phyloP scores from a whole-genome alignment of 1,140 invertebrate species.

The Hirudo medicinalis region DNA sequence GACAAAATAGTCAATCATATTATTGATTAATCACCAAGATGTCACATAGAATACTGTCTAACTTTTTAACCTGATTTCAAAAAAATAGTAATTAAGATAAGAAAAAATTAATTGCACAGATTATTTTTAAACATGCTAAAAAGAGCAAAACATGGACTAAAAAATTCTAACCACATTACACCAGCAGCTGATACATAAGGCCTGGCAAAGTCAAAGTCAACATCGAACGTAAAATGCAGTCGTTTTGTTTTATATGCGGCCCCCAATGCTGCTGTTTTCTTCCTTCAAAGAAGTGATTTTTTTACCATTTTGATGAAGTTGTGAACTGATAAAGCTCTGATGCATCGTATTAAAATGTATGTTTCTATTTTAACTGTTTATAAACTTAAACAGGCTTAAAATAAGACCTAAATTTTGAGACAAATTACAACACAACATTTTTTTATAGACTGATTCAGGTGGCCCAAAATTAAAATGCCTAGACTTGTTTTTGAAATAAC shows the following conservation, averaged over 20 bases:
- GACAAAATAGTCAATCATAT: too few species aligned
- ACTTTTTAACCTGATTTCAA: too few species aligned
- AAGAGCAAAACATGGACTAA: too few species aligned
- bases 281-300: neutral
- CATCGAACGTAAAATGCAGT: neutral
- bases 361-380: neutral
- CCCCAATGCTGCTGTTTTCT: neutral
- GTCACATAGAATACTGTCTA: too few species aligned
- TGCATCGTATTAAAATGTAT: neutral
- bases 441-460: neutral
- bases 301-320: neutral
- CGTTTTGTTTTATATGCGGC: neutral
- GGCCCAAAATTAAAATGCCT: neutral
- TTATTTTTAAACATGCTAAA: too few species aligned
- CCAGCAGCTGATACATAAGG: neutral
- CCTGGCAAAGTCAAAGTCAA: constrained; percentile 3
- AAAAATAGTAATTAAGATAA: too few species aligned
- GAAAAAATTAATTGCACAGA: too few species aligned
- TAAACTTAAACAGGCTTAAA: neutral
- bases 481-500: neutral
- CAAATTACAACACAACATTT: neutral
- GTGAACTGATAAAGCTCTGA: too few species aligned
- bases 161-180: too few species aligned
- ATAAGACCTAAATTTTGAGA: neutral
- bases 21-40: too few species aligned